These are phyloP conservation scores for Cuniculus paca DNA, from an alignment of 2,797 vertebrate genomes.

Conservation along the genomic window DNA sequence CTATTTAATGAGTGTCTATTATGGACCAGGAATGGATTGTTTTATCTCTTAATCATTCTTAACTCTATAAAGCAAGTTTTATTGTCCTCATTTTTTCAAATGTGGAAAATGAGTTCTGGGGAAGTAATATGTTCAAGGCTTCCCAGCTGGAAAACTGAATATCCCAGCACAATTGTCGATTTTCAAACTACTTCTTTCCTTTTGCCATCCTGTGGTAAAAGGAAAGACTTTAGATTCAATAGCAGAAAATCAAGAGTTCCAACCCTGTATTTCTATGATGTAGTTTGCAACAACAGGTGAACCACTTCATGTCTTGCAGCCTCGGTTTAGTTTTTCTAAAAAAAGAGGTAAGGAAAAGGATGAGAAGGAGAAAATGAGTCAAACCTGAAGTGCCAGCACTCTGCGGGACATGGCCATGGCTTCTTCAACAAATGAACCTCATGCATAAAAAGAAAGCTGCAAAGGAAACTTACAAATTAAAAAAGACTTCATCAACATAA, in stretches of 20 bases:
- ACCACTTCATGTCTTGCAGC: not conserved
- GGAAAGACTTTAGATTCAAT: not conserved
- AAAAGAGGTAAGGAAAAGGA: not conserved
- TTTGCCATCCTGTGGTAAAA: not conserved
- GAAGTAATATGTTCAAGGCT: not conserved
- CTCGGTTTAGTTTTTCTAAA: not conserved
- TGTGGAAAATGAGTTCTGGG: not conserved
- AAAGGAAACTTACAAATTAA: not conserved
- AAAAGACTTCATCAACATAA: not conserved
- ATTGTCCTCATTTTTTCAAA: not conserved
- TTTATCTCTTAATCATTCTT: not conserved
- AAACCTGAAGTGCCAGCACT: slow-evolving; percentile 26
- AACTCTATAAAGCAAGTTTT: not conserved
- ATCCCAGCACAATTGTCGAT: not conserved
- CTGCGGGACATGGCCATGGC: not conserved
- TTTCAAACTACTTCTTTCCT: not conserved
- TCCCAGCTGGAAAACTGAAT: not conserved
- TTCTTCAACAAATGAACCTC: not conserved
- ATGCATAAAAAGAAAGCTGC: not conserved
- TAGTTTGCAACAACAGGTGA: slow-evolving; percentile 4
- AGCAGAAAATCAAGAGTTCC: not conserved
- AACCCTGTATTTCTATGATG: not conserved
- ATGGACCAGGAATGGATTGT: not conserved
- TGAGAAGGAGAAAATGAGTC: slow-evolving; percentile 25
- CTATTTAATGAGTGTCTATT: not conserved